phyloP scores from a whole-genome alignment of 2,797 vertebrate species.

The Tokudaia tokunoshimensis region DNA sequence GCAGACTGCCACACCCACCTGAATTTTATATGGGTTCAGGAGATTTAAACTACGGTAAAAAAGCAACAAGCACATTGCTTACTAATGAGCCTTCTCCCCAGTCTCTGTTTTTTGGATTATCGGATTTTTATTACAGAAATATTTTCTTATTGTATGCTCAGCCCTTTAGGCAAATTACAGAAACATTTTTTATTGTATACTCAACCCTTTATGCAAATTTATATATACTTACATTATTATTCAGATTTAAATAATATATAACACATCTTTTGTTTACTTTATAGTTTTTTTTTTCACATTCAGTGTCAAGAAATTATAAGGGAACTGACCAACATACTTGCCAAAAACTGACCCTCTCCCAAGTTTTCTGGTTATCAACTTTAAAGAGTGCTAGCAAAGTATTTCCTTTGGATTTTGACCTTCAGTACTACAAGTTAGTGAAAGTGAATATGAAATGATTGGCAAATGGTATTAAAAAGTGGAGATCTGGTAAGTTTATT shows the following conservation, averaged over 20 bases:
- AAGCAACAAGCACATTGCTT: background rate
- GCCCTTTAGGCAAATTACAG: background rate
- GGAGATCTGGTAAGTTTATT: background rate
- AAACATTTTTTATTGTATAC: background rate
- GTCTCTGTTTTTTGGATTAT: slow-evolving; percentile 28
- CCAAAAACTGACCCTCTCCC: background rate
- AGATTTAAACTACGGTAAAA: background rate
- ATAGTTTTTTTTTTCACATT: slow-evolving; percentile 56
- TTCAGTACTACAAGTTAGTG: background rate
- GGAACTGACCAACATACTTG: slow-evolving; percentile 41
- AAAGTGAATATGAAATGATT: background rate
- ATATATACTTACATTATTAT: slow-evolving; percentile 23
- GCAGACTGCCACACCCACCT: background rate
- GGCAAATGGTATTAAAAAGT: background rate
- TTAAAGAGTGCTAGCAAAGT: background rate
- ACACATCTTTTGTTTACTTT: slow-evolving; percentile 28
- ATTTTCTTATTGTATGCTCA: background rate
- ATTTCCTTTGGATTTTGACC: slow-evolving; percentile 41
- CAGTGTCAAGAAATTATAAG: slow-evolving; percentile 10
- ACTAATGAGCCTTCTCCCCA: background rate
- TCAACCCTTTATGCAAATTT: slow-evolving; percentile 17
- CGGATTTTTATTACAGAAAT: slow-evolving; percentile 20
- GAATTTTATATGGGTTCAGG: background rate
- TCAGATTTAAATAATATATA: slow-evolving; percentile 60
- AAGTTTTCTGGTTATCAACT: slow-evolving; percentile 8